Base-by-base conservation (phyloP, 2,888 invertebrate species). In the Gymnoscelis rufifasciata region DNA sequence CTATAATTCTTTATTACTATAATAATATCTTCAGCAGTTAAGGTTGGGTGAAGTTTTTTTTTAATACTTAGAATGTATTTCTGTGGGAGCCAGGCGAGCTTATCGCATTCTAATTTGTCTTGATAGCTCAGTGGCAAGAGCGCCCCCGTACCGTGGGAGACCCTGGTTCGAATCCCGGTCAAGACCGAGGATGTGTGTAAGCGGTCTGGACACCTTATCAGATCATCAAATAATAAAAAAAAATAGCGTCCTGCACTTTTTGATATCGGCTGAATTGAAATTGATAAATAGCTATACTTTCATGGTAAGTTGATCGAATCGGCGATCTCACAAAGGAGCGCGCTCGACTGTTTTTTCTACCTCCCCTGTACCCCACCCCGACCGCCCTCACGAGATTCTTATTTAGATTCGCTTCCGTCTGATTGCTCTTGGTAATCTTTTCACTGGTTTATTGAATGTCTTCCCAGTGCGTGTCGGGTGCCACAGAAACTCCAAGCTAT, bases 401-500 rank as follows among this genome's bases (percentile, higher is more conserved):
- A 88, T 88, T 88, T 88, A 88, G 88, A 88, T 88, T 87, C 84
- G 86, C 88, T 87, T 88, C 86, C 87, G 84, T 84, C 86, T 88
- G 88, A 88, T 88, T 87, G 87, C 88, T 86, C 86, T 83, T 79
- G 75, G 86, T 88, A 86, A 88, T 88, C 87, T 88, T 88, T 88
- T 84, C 86, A 82, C 83, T 83, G 74, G 79, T 83, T 88, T 87
- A 87, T 88, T 87, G 88, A 87, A 87, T 86, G 84, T 83, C 83
- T 83, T 83, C 78, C 74, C 82, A 74, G 83, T 81, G 83, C 83
- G 82, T 83, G 80, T 76, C 71, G 80, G 75, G 68, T 67, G 70
- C 66, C 67, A 66, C 67, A 72, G 65, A 64, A 74, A 68, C 75
- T 68, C 67, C 59, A 57, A 66, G 68, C 64, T 66, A 65, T 66